Evolutionary conservation across 2,113 vertebrate genomes (phyloP).

Genomic region (Oreochromis tanganicae): DNA sequence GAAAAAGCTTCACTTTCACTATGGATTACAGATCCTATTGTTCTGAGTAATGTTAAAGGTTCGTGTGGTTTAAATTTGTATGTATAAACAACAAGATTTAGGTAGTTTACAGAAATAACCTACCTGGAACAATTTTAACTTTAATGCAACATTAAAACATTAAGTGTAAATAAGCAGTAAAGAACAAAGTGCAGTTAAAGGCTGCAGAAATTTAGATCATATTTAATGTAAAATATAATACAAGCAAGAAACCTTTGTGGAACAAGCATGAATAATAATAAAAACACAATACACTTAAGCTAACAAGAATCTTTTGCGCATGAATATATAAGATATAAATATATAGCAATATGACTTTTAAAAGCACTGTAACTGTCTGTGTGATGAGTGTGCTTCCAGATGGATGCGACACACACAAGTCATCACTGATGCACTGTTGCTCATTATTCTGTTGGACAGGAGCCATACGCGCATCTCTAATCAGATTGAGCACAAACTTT

Average conservation of each 20-base stretch:
- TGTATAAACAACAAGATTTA: neutral
- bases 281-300: neutral
- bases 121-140: neutral
- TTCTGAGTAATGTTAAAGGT: neutral
- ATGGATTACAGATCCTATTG: neutral
- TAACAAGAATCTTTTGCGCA: neutral
- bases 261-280: neutral
- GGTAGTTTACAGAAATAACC: neutral
- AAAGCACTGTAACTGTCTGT: neutral
- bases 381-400: neutral
- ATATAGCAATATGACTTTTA: neutral
- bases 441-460: neutral
- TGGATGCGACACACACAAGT: neutral
- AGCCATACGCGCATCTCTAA: neutral
- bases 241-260: neutral
- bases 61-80: neutral
- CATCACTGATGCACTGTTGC: neutral
- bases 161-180: neutral
- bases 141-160: neutral
- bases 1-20: neutral
- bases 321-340: neutral
- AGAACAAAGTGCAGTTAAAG: neutral
- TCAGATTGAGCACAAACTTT: neutral
- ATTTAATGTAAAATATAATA: neutral
- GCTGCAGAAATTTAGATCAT: neutral